Percentiles rank a stretch among this genome's conserved stretches.
Conservation (phyloP, 2,797 vertebrate species). For the Philypnodon macrostomus region DNA sequence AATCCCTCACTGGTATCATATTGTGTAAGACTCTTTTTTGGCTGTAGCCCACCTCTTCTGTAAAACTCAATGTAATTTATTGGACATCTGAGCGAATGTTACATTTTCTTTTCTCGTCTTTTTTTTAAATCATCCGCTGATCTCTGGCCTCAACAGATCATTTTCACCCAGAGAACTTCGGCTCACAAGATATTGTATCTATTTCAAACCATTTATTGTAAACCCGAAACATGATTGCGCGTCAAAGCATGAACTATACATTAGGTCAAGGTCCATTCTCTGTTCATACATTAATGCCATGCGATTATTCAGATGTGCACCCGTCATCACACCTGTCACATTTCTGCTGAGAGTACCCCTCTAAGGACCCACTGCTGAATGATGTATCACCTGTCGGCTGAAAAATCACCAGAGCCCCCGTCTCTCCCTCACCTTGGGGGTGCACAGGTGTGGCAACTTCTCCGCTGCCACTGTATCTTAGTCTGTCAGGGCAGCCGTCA, state of each 20-base stretch:
- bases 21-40: no score
- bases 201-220: no score
- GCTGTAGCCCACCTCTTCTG: no score
- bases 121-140: no score
- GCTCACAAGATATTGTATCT: no score
- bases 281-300: slow-evolving; percentile 61
- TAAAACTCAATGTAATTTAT: no score
- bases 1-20: no score
- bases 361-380: slow-evolving; percentile 64
- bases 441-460: slow-evolving; percentile 70
- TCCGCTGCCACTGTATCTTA: slow-evolving; percentile 48
- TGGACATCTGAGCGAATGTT: no score
- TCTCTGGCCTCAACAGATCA: no score
- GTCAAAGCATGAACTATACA: slow-evolving; percentile 36
- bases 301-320: slow-evolving; percentile 70
- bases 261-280: slow-evolving; percentile 61
- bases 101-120: no score
- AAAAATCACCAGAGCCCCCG: slow-evolving; percentile 61
- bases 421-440: slow-evolving; percentile 61
- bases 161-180: no score
- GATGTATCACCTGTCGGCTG: slow-evolving; percentile 78
- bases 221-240: no score
- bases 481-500: slow-evolving; percentile 73
- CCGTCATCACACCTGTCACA: slow-evolving; percentile 71
- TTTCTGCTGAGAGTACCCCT: slow-evolving; percentile 67